A percentile compares a stretch with the other conserved stretches of the same genome.
These are phyloP conservation scores for Carcharodon carcharias DNA, from an alignment of 2,797 vertebrate species.

Conservation along the genomic window DNA sequence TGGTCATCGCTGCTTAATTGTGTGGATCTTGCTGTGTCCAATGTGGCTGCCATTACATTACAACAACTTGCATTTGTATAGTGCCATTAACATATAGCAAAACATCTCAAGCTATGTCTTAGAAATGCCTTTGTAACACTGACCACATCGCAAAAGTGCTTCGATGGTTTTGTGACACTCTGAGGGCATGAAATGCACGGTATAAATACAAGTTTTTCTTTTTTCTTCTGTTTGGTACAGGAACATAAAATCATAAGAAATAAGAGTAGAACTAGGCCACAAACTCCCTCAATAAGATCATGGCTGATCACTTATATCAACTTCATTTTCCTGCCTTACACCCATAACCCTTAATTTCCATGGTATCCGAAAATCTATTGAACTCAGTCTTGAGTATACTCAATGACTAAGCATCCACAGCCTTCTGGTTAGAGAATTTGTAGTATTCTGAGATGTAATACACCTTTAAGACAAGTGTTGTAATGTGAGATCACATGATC, in stretches of 20 bases:
- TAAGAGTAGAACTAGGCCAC: not conserved
- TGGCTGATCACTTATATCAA: not conserved
- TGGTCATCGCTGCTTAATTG: not conserved
- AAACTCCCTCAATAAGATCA: not conserved
- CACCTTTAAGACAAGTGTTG: too few relatives aligned
- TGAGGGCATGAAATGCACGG: not conserved
- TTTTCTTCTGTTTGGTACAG: not conserved
- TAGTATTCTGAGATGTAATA: too few relatives aligned
- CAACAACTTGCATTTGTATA: not conserved
- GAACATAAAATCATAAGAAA: not conserved
- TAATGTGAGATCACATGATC: too few relatives aligned
- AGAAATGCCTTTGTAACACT: not conserved
- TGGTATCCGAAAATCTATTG: not conserved
- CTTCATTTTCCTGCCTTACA: not conserved
- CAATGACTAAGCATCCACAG: not conserved
- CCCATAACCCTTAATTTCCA: not conserved
- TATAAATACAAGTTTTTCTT: not conserved
- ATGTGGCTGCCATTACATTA: not conserved
- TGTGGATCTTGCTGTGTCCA: not conserved
- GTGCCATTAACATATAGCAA: not conserved
- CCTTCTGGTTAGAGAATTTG: too few relatives aligned
- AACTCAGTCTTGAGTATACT: not conserved
- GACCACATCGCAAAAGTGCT: not conserved
- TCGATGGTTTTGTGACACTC: not conserved
- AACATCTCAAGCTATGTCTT: not conserved